These are phyloP conservation scores for Porites divaricata DNA, from an alignment of 92 coral and sea anemone species.

Conservation along the genomic window DNA sequence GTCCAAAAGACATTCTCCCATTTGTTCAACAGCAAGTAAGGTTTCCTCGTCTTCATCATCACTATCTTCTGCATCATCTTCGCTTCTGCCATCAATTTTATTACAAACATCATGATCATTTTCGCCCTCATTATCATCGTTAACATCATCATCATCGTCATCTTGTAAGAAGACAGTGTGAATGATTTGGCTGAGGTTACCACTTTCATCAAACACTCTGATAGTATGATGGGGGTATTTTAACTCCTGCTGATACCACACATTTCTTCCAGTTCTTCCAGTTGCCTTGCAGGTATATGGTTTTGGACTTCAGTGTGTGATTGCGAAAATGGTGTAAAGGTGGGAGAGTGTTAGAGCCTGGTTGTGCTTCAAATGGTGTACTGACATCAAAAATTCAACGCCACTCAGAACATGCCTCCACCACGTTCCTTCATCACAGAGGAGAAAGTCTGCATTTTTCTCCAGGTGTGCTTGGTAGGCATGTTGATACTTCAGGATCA, in stretches of 20 bases:
- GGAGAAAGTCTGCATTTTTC: no score
- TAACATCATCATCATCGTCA: not conserved
- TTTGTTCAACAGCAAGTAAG: constrained; percentile 5
- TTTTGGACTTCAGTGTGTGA: not conserved
- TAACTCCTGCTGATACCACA: not conserved
- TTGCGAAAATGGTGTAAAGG: not conserved
- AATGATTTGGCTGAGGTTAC: not conserved
- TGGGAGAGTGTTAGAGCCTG: not conserved
- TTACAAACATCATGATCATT: not conserved
- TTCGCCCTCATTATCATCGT: not conserved
- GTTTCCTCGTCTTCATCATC: constrained; percentile 15
- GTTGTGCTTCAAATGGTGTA: not conserved
- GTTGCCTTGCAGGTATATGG: not conserved
- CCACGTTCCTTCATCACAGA: no score
- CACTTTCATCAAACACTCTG: not conserved
- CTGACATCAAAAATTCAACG: constrained; percentile 15
- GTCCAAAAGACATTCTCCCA: constrained; percentile 20
- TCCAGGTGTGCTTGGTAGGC: not conserved
- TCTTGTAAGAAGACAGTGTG: not conserved
- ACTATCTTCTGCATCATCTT: no score
- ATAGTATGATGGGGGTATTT: constrained; percentile 3
- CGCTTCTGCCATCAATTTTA: no score
- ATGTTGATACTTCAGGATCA: constrained; percentile 21
- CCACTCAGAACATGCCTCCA: constrained; percentile 8
- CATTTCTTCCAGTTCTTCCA: not conserved